These are phyloP conservation scores for Xanthia togata DNA, from an alignment of 2,888 invertebrate species.

Conservation along the genomic window DNA sequence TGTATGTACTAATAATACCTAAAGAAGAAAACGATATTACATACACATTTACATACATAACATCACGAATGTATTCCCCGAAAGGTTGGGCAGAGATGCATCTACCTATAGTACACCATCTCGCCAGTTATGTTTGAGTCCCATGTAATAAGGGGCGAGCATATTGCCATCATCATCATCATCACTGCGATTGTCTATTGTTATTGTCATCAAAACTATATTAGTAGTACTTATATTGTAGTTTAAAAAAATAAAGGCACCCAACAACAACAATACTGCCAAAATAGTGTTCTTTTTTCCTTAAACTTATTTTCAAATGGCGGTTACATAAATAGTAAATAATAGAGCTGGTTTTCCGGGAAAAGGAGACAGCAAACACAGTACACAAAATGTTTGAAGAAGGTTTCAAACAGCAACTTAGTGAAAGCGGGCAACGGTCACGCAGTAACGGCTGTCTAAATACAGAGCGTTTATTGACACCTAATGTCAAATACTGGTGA, in stretches of 20 bases:
- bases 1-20: neutral
- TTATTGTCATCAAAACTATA: too few relatives aligned
- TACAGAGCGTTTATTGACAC: neutral
- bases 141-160: too few relatives aligned
- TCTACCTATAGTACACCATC: too few relatives aligned
- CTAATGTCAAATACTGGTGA: neutral
- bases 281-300: slow-evolving; percentile 22
- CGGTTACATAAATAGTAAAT: neutral
- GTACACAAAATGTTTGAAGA: neutral
- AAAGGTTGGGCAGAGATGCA: too few relatives aligned
- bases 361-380: slow-evolving; percentile 2
- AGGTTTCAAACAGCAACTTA: slow-evolving; percentile 2
- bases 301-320: slow-evolving; percentile 34
- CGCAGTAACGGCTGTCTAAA: neutral
- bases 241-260: too few relatives aligned
- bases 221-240: too few relatives aligned
- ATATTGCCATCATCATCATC: too few relatives aligned
- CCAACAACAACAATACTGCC: slow-evolving; percentile 1
- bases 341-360: slow-evolving; percentile 18
- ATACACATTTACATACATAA: too few relatives aligned
- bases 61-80: too few relatives aligned
- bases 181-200: too few relatives aligned
- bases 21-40: neutral
- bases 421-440: slow-evolving; percentile 11
- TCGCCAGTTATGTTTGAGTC: too few relatives aligned